phyloP scores from a whole-genome alignment of 2,797 vertebrate genomes.

The Girardinus metallicus region DNA sequence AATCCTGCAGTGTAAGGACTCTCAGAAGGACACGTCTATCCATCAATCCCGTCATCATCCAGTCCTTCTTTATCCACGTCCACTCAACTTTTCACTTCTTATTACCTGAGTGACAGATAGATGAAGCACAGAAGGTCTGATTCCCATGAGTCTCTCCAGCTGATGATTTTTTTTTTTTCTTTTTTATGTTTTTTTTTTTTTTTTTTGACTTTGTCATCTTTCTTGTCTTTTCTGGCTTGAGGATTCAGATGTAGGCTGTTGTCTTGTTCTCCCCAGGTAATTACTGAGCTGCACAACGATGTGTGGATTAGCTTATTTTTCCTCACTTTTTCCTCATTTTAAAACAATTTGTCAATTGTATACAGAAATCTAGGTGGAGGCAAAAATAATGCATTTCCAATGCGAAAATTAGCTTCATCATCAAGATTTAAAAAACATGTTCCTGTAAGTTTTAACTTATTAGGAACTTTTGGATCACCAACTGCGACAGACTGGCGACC shows the following conservation, averaged over 20 bases:
- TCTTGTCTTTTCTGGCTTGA: slow-evolving; percentile 46
- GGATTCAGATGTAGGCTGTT: slow-evolving; percentile 64
- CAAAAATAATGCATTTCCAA: neutral
- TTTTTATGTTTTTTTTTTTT: neutral
- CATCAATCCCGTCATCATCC: slow-evolving; percentile 65
- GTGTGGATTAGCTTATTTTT: too few species aligned
- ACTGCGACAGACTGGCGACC: too few species aligned
- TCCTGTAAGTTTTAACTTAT: neutral
- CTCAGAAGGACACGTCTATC: slow-evolving; percentile 60
- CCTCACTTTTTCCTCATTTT: neutral
- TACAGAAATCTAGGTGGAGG: neutral
- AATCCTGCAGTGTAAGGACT: slow-evolving; percentile 50
- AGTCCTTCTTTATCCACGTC: slow-evolving; percentile 43
- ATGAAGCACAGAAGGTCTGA: slow-evolving; percentile 58
- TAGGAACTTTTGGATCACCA: neutral
- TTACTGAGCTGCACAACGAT: slow-evolving; percentile 26
- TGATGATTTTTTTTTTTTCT: slow-evolving; percentile 41
- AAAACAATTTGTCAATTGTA: neutral
- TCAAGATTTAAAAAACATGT: neutral
- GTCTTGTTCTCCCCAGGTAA: slow-evolving; percentile 32
- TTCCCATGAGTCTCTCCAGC: slow-evolving; percentile 69
- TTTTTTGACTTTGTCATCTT: slow-evolving; percentile 51
- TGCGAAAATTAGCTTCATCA: neutral
- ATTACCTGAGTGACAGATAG: slow-evolving; percentile 74
- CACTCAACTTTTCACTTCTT: slow-evolving; percentile 69